Percentiles rank a stretch among this genome's conserved stretches.
phyloP scores from a whole-genome alignment of 2,113 vertebrate species.

The Campylomormyrus numenius region DNA sequence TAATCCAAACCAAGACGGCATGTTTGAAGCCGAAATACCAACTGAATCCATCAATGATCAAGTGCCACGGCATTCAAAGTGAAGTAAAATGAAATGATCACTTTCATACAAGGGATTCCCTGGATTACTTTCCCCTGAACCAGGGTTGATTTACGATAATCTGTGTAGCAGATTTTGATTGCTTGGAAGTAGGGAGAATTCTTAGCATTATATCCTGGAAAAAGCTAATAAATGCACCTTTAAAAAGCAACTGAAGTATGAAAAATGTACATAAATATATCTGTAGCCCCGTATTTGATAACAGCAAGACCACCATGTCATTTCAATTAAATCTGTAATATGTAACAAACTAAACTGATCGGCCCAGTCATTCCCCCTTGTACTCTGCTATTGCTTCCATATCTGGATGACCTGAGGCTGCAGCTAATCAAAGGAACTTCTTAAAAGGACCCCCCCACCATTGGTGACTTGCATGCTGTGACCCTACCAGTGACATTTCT shows the following conservation, averaged over 20 bases:
- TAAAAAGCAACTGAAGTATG: background rate
- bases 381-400: background rate
- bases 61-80: background rate
- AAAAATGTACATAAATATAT: background rate
- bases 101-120: background rate
- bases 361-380: background rate
- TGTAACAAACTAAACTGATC: background rate
- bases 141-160: background rate
- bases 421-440: background rate
- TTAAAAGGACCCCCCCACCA: background rate
- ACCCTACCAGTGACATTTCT: background rate
- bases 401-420: background rate
- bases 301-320: background rate
- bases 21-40: background rate
- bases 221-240: background rate
- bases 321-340: background rate
- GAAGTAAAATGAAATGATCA: slow-evolving; percentile 16
- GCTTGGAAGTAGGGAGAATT: background rate
- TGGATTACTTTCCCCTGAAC: background rate
- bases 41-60: background rate
- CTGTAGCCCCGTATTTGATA: background rate
- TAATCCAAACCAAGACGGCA: background rate
- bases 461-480: background rate
- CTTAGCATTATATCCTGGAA: background rate
- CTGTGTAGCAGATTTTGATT: background rate